Conservation (phyloP, 2,888 invertebrate species). For the Chirona hameri region DNA sequence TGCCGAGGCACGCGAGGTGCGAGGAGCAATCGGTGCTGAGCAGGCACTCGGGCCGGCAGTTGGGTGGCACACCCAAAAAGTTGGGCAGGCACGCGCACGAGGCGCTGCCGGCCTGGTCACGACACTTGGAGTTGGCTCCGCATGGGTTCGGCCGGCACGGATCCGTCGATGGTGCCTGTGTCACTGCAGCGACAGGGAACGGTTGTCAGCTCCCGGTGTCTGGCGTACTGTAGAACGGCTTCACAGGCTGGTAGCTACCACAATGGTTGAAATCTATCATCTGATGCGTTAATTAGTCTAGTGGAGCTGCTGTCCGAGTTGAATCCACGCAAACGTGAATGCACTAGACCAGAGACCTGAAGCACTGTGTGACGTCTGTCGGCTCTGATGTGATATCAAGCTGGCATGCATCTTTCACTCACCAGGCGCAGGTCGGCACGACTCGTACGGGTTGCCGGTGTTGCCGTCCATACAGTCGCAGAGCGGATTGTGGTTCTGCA, state of each 20-base stretch:
- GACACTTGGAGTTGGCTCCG: slow-evolving; percentile 71
- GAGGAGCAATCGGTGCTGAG: slow-evolving; percentile 65
- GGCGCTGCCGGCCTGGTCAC: slow-evolving; percentile 44
- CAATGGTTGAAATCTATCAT: too few relatives aligned
- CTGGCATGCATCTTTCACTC: slow-evolving; percentile 30
- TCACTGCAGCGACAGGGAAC: slow-evolving; percentile 35
- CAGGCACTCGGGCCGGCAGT: slow-evolving; percentile 71
- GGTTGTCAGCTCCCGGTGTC: slow-evolving; percentile 39
- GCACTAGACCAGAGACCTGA: too few relatives aligned
- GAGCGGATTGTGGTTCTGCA: slow-evolving; percentile 69
- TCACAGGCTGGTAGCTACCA: too few relatives aligned
- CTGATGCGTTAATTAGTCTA: too few relatives aligned
- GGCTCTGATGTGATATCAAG: too few relatives aligned
- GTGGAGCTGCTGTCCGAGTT: too few relatives aligned
- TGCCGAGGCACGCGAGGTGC: slow-evolving; percentile 66
- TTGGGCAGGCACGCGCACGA: slow-evolving; percentile 70
- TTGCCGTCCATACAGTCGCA: slow-evolving; percentile 70
- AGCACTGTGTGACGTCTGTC: too few relatives aligned
- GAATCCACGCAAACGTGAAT: too few relatives aligned
- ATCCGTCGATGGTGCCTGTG: slow-evolving; percentile 45
- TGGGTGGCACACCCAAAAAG: slow-evolving; percentile 64
- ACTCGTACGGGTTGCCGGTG: slow-evolving; percentile 69
- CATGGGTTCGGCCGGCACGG: slow-evolving; percentile 63
- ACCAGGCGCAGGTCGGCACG: slow-evolving; percentile 52
- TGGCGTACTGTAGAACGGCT: background rate